Evolutionary conservation across 1,140 invertebrate genomes (phyloP).

Genomic region (Babylonia areolata): DNA sequence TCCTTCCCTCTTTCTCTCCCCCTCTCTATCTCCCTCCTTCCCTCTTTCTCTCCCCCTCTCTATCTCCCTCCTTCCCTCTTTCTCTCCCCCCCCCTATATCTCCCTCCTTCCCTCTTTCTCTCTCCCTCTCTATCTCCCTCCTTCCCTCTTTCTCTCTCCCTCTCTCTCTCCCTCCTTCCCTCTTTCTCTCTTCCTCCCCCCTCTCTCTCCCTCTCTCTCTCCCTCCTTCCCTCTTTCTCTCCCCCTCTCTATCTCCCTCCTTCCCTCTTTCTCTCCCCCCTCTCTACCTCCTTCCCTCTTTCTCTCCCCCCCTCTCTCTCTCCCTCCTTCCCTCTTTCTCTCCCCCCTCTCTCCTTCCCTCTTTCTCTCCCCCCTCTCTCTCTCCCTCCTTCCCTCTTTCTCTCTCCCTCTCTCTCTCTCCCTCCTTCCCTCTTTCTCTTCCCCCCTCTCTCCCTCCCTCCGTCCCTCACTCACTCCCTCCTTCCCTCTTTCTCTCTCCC

Average conservation of each 20-base stretch:
- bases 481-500: background rate
- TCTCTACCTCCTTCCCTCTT: background rate
- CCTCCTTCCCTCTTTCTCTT: background rate
- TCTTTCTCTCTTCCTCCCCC: background rate
- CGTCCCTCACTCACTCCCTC: background rate
- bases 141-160: background rate
- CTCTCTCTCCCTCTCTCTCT: background rate
- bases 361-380: background rate
- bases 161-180: background rate
- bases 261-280: background rate
- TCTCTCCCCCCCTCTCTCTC: background rate
- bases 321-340: background rate
- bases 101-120: too few relatives aligned
- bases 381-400: background rate
- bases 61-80: too few relatives aligned
- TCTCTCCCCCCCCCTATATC: too few relatives aligned
- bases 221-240: background rate
- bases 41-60: too few relatives aligned
- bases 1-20: background rate
- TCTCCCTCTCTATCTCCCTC: too few relatives aligned
- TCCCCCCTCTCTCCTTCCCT: background rate
- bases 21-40: too few relatives aligned
- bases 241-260: background rate
- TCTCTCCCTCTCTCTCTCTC: slow-evolving; percentile 11
- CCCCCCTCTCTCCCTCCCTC: background rate